phyloP scores from a whole-genome alignment of 2,888 invertebrate species.

The Eurytoma adleriae region DNA sequence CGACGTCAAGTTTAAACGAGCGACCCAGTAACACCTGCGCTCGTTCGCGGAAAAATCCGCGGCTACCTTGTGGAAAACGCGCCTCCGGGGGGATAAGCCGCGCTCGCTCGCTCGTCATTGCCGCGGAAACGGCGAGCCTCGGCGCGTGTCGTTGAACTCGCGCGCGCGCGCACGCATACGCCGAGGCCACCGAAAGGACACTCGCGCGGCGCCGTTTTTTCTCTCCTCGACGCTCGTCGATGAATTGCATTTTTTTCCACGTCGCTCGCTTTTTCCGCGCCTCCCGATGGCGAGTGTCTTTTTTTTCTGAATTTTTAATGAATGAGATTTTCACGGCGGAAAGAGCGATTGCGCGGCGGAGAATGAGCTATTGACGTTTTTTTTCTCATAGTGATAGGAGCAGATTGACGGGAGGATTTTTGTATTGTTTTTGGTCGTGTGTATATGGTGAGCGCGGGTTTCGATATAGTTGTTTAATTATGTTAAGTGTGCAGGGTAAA shows the following conservation, averaged over 20 bases:
- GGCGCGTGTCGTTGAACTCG: conserved; percentile 54
- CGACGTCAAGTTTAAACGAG: neutral
- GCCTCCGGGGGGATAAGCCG: conserved; percentile 49
- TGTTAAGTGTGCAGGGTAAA: too few relatives aligned
- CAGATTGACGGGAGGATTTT: too few relatives aligned
- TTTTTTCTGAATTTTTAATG: too few relatives aligned
- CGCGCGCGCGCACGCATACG: conserved; percentile 44
- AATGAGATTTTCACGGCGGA: too few relatives aligned
- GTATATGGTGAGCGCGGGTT: too few relatives aligned
- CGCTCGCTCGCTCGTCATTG: neutral
- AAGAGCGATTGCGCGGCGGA: too few relatives aligned
- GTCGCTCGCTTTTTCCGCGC: neutral
- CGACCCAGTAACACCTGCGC: conserved; percentile 6
- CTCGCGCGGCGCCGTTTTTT: conserved; percentile 29
- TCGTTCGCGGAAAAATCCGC: neutral
- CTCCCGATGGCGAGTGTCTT: too few relatives aligned
- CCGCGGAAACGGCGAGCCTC: conserved; percentile 38
- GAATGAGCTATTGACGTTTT: too few relatives aligned
- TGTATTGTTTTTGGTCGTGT: too few relatives aligned
- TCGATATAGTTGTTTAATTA: too few relatives aligned
- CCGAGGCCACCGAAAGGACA: conserved; percentile 57
- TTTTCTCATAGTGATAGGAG: too few relatives aligned
- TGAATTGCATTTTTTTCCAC: conserved; percentile 10
- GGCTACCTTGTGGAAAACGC: neutral
- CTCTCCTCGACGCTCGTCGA: conserved; percentile 9